phyloP scores from a whole-genome alignment of 2,113 vertebrate species.

The Hippocampus guttulatus region DNA sequence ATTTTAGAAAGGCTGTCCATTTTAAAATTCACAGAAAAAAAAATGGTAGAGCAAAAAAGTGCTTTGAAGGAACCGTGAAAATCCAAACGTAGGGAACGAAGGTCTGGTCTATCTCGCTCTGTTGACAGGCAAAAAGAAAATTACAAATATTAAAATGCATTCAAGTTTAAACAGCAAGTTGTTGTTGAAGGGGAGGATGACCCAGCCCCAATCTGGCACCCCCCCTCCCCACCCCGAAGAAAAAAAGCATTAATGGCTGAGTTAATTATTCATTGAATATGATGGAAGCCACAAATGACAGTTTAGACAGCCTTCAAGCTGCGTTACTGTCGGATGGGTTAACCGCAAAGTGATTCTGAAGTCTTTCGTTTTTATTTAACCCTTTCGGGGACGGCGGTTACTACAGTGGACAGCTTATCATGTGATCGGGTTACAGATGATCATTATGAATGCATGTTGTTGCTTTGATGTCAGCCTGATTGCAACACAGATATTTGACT shows the following conservation, averaged over 20 bases:
- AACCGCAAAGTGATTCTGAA: neutral
- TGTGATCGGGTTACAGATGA: no score
- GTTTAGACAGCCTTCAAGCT: neutral
- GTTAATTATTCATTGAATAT: conserved; percentile 4
- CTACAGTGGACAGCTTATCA: no score
- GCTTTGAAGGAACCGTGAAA: neutral
- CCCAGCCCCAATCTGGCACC: neutral
- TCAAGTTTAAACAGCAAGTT: neutral
- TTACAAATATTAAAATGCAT: neutral
- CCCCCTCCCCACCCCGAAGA: no score
- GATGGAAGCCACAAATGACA: neutral
- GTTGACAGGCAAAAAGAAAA: neutral
- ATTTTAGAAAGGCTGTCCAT: neutral
- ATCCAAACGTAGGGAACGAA: conserved; percentile 9
- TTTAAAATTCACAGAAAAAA: neutral
- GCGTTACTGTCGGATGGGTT: neutral
- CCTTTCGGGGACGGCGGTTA: no score
- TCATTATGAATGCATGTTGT: no score
- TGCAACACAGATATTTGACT: no score
- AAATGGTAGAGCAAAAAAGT: neutral
- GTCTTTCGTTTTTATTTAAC: neutral
- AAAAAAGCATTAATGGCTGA: neutral
- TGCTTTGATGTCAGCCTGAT: no score
- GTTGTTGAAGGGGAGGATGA: neutral
- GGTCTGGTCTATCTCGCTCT: conserved; percentile 5